Conservation (phyloP, 2,113 vertebrate species). For the Rissa tridactyla region DNA sequence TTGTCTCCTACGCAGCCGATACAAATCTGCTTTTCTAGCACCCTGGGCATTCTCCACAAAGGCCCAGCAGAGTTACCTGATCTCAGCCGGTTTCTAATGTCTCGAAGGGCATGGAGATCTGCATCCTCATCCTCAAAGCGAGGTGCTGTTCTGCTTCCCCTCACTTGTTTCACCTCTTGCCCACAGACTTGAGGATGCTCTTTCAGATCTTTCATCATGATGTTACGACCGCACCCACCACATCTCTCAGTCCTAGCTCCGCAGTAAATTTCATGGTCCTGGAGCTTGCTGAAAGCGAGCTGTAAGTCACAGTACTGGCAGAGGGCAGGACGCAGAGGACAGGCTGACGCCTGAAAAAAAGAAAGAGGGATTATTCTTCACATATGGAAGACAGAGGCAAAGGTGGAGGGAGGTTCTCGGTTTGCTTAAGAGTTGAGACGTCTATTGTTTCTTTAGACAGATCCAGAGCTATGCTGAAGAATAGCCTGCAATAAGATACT, state of each 20-base stretch:
- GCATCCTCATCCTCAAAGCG: not conserved
- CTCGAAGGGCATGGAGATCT: constrained; percentile 69
- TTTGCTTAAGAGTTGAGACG: not conserved
- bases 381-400: fast-evolving
- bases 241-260: constrained; percentile 91
- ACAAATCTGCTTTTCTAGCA: constrained; percentile 58
- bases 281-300: constrained; percentile 81
- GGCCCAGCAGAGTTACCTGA: constrained; percentile 45
- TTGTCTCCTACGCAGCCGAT: not conserved
- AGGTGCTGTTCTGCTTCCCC: constrained; percentile 36
- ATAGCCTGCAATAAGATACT: not conserved
- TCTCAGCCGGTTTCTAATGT: constrained; percentile 60
- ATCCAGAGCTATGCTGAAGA: not conserved
- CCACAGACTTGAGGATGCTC: constrained; percentile 84
- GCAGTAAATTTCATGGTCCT: constrained; percentile 91
- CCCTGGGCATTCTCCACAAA: not conserved
- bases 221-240: constrained; percentile 78
- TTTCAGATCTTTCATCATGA: constrained; percentile 85
- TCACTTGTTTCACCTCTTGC: constrained; percentile 65
- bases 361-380: not conserved
- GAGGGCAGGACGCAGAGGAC: constrained; percentile 81
- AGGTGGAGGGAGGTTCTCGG: not conserved
- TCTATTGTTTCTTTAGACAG: not conserved
- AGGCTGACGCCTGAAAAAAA: constrained; percentile 20
- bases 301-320: constrained; percentile 93